Evolutionary conservation across 2,888 invertebrate genomes (phyloP), one percentile per base, ranked within the genome.

Genomic region (Dasypolia templi): DNA sequence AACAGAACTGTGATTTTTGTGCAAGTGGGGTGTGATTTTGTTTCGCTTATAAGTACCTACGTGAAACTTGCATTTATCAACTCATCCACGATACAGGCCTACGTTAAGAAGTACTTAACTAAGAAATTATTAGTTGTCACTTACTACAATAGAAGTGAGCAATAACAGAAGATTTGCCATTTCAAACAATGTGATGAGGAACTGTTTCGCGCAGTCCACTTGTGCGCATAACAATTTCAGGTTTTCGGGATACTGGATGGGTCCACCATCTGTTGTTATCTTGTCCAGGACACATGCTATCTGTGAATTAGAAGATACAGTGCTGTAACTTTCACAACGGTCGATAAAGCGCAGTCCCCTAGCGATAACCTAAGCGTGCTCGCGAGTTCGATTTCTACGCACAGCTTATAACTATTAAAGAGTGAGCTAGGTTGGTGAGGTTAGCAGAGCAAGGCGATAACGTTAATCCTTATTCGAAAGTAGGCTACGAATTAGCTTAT

Each of bases 141-240:
- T 92, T 71, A 95, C 95, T 77, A 93, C 75, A 19, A 92, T 61
- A 26, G 92, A 89, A 26, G 92, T 93, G 0, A 93, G 72, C 2
- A 95, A 79, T 46, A 95, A 88, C 29, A 94, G 58, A 17, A 93
- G 44, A 66, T 94, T 95, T 3, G 94, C 94, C 79, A 92, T 85
- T 69, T 93, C 92, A 83, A 93, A 95, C 49, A 94, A 61, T 5
- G 88, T 85, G 2, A 89, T 72, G 3, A 94, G 86, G 7, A 94
- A 67, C 2, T 83, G 79, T 12, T 91, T 86, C 62, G 92, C 74
- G 0, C 89, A 86, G 29, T 89, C 85, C 12, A 93, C 87, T 59
- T 90, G 86, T 9, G 87, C 84, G 22, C 87, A 81, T 65, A 87
- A 29, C 1, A 61, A 1, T 19, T 11, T 67, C 75, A 83, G 87